phyloP scores from a whole-genome alignment of 2,888 invertebrate genomes.

The Lithophane semibrunnea region DNA sequence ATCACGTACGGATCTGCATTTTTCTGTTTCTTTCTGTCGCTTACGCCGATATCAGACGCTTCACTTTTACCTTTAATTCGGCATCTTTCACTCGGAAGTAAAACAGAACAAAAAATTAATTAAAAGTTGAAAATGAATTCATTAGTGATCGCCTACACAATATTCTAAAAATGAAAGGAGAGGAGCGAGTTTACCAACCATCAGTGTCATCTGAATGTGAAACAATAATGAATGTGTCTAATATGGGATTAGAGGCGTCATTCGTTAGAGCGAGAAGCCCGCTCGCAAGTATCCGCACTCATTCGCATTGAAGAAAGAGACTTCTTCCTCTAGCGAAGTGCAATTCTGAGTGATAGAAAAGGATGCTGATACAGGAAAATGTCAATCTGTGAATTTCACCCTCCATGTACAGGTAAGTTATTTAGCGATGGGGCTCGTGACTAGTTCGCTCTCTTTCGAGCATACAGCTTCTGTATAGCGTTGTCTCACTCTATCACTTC shows the following conservation, averaged over 20 bases:
- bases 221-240: not conserved
- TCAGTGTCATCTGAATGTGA: not conserved
- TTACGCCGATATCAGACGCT: not conserved
- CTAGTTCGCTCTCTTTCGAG: not conserved
- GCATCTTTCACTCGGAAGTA: not conserved
- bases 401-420: not conserved
- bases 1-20: not conserved
- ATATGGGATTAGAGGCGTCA: not conserved
- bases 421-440: conserved; percentile 13
- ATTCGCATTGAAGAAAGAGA: not conserved
- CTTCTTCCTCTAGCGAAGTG: not conserved
- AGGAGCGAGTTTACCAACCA: not conserved
- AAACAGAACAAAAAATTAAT: not conserved
- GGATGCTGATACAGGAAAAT: not conserved
- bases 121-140: not conserved
- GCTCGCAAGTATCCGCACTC: not conserved
- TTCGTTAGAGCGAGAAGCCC: not conserved
- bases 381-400: not conserved
- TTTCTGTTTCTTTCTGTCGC: conserved; percentile 3
- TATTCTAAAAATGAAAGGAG: not conserved
- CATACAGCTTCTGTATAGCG: not conserved
- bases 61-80: too few species aligned
- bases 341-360: not conserved
- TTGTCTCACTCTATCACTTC: not conserved
- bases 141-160: not conserved